Percentiles rank a stretch among this genome's conserved stretches.
Conservation (phyloP, 2,113 vertebrate species). For the Athene cunicularia region DNA sequence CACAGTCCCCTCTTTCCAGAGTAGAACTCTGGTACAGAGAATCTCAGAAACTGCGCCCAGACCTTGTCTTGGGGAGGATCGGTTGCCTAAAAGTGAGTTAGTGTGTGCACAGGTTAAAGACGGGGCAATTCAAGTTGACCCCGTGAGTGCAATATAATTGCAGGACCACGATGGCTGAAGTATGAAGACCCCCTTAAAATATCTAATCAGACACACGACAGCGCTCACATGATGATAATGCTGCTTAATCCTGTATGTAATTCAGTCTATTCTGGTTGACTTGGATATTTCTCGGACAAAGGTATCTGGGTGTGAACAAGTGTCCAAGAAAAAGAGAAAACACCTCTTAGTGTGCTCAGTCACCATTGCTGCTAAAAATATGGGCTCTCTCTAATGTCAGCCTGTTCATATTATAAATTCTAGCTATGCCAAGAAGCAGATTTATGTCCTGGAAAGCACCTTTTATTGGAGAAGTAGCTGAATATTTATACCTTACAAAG, state of each 20-base stretch:
- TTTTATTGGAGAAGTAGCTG: not conserved
- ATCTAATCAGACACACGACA: not conserved
- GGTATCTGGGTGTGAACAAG: not conserved
- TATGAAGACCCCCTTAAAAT: not conserved
- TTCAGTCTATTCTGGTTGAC: not conserved
- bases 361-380: not conserved
- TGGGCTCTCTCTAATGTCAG: not conserved
- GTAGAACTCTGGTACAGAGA: not conserved
- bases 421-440: not conserved
- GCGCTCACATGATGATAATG: not conserved
- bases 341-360: not conserved
- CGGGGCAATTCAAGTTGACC: not conserved
- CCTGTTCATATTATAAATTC: not conserved
- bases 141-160: not conserved
- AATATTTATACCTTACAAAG: not conserved
- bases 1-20: not conserved
- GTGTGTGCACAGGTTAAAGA: not conserved
- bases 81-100: not conserved
- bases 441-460: not conserved
- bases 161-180: not conserved
- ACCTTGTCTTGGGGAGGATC: not conserved
- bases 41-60: not conserved
- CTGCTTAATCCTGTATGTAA: not conserved
- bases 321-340: not conserved
- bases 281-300: not conserved